Base-by-base conservation (phyloP, 2,113 vertebrate species). In the Notarius lentiginosus region DNA sequence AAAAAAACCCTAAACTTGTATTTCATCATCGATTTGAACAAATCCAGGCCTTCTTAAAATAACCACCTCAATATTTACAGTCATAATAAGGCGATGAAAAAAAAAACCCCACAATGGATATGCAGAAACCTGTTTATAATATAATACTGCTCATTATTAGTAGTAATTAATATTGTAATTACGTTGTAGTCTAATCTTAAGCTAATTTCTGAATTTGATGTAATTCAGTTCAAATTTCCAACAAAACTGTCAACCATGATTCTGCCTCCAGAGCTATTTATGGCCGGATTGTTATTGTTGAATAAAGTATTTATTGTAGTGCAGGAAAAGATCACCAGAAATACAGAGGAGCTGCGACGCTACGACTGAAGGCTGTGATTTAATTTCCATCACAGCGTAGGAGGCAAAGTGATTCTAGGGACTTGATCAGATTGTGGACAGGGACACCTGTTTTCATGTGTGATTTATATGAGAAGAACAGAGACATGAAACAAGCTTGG, bases 371-470 rank as follows among this genome's bases (percentile, higher is more conserved):
- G 22, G 1, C 9, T 24, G 27, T 1, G 68, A 73, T 49, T 20
- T 60, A 5, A 68, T 76, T 47, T 63, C 68, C 53, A 75, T 61
- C 53, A 7, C 66, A 84, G 66, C 60, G 15, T 73, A 84, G 30
- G 41, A 84, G 53, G 53, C 12, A 41, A 24, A 56, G 27, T 5
- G 82, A 61, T 30, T 65, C 34, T 63, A 53, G 15, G 55, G 34
- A 60, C 47, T 65, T 10, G 30, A 82, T 55, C 65, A 55, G 24
- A 79, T 51, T 76, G 65, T 5, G 66, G n/a, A 61, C 34, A 81
- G 49, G 51, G 61, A 79, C 60, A 85, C 86, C 81, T 87, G 83
- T 76, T 72, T 68, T 90, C 60, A 51, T 49, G 5, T 61, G 88
- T 90, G 83, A 77, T 55, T 77, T 85, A 79, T 65, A 51, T 47